Evolutionary conservation across 1,140 invertebrate species (phyloP).

Genomic region (Lysiphlebus fabarum): DNA sequence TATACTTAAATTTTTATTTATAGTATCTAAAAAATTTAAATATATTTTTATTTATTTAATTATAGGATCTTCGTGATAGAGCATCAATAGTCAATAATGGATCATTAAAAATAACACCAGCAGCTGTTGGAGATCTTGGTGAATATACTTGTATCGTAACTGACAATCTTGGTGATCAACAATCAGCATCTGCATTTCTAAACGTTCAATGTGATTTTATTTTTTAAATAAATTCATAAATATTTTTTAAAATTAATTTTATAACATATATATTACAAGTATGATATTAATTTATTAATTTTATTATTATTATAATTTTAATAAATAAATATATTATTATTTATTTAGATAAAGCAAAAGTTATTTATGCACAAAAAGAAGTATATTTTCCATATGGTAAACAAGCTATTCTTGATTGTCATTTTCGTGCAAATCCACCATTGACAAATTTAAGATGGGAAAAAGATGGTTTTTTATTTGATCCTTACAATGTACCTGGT

Average conservation of each 20-base stretch:
- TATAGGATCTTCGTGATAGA: conserved; percentile 63
- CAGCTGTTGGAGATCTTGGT: conserved; percentile 79
- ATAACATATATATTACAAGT: neutral
- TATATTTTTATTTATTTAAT: conserved; percentile 1
- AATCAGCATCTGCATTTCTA: conserved; percentile 83
- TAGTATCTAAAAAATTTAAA: neutral
- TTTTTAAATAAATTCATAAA: neutral
- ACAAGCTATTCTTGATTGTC: conserved; percentile 86
- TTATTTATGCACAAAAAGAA: conserved; percentile 83
- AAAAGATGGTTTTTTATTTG: conserved; percentile 88
- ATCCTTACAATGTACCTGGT: conserved; percentile 85
- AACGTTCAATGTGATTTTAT: conserved; percentile 87
- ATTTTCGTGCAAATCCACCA: conserved; percentile 89
- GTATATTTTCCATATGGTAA: conserved; percentile 86
- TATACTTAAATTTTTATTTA: too few species aligned
- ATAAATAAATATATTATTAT: neutral
- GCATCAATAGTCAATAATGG: conserved; percentile 65
- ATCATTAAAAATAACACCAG: conserved; percentile 71
- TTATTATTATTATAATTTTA: neutral
- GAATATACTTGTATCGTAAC: conserved; percentile 85
- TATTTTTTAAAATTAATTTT: conserved; percentile 1
- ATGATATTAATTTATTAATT: neutral
- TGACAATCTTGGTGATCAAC: conserved; percentile 74
- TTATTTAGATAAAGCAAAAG: conserved; percentile 82
- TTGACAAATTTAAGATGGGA: conserved; percentile 91